Conservation (phyloP, 2,113 vertebrate genomes). For the Xenotilapia leptura region DNA sequence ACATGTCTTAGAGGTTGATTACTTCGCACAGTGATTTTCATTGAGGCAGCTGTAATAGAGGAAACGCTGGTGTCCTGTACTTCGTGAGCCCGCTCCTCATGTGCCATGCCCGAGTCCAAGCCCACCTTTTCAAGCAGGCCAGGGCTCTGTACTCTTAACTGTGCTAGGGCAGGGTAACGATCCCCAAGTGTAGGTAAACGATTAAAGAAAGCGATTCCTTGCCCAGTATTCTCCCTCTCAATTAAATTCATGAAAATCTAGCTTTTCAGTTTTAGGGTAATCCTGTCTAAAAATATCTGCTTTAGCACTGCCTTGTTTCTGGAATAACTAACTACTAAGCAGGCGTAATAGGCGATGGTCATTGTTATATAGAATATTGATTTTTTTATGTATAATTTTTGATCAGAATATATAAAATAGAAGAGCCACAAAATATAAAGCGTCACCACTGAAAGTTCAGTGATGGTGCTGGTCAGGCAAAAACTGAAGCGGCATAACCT, state of each 20-base stretch:
- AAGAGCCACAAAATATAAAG: not conserved
- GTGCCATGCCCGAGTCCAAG: not conserved
- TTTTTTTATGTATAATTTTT: rapidly evolving
- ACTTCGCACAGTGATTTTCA: not conserved
- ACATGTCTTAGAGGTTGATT: not conserved
- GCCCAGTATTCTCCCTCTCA: not conserved
- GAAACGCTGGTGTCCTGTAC: not conserved
- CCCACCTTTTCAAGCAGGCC: not conserved
- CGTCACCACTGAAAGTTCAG: rapidly evolving
- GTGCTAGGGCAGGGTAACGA: rapidly evolving
- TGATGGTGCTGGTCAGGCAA: not conserved
- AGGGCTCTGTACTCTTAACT: not conserved
- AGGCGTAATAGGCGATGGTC: not conserved
- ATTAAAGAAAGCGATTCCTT: not conserved
- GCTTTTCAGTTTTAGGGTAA: not conserved
- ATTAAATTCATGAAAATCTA: not conserved
- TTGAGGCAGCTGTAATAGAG: not conserved
- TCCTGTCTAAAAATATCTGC: not conserved
- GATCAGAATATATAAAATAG: not conserved
- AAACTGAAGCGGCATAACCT: not conserved
- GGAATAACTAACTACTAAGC: not conserved
- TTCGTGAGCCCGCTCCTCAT: not conserved
- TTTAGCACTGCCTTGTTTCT: not conserved
- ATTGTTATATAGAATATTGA: not conserved
- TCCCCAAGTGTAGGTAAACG: not conserved